These are phyloP conservation scores for Nebria salina DNA, from an alignment of 2,888 invertebrate species.

Conservation along the genomic window DNA sequence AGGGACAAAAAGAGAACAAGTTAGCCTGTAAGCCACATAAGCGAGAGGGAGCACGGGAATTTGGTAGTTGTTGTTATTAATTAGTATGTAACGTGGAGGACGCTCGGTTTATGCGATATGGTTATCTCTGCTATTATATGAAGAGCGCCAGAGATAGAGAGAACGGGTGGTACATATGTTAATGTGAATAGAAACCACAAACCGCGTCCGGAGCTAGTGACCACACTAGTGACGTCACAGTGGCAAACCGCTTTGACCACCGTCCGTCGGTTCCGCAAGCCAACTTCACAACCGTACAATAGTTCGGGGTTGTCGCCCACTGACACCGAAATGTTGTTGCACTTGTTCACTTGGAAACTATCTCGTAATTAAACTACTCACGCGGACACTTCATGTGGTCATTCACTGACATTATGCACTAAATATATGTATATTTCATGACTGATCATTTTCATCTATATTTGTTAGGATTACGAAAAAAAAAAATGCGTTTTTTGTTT, in stretches of 20 bases:
- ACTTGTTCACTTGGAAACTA: slow-evolving; percentile 21
- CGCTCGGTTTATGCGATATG: background rate
- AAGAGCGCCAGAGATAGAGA: slow-evolving; percentile 26
- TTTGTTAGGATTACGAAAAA: no score
- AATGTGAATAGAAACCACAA: slow-evolving; percentile 57
- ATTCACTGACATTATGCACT: background rate
- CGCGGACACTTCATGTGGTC: background rate
- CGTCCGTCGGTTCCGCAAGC: slow-evolving; percentile 24
- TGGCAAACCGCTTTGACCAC: slow-evolving; percentile 53
- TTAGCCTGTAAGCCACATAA: background rate
- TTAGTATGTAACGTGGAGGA: slow-evolving; percentile 36
- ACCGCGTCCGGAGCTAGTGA: slow-evolving; percentile 51
- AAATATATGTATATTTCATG: background rate
- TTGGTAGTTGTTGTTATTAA: slow-evolving; percentile 42
- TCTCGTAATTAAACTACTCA: slow-evolving; percentile 21
- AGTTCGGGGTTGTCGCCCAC: slow-evolving; percentile 18
- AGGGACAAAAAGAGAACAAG: background rate
- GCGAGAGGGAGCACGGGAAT: background rate
- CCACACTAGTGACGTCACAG: slow-evolving; percentile 57
- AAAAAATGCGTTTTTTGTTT: no score
- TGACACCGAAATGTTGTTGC: slow-evolving; percentile 15
- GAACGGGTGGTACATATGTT: slow-evolving; percentile 54
- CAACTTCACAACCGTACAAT: slow-evolving; percentile 23
- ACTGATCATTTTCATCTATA: no score
- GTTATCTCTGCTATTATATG: slow-evolving; percentile 1